These are phyloP conservation scores for Elgaria multicarinata DNA, from an alignment of 2,113 vertebrate species.

Conservation along the genomic window DNA sequence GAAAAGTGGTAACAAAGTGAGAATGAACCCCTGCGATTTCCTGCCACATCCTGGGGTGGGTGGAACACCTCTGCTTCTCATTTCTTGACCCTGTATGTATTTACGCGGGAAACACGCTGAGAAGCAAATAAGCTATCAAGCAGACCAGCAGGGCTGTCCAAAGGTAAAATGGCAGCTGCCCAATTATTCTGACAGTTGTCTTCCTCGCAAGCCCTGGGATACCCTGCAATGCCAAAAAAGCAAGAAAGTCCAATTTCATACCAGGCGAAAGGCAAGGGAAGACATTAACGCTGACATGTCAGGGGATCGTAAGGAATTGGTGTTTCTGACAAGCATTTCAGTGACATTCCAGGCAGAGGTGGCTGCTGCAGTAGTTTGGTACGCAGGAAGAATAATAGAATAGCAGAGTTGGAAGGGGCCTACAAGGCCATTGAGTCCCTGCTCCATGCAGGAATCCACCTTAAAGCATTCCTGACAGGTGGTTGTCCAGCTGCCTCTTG, in stretches of 20 bases:
- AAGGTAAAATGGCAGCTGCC: neutral
- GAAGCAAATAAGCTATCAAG: constrained; percentile 47
- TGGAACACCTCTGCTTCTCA: fast-evolving
- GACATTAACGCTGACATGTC: fast-evolving
- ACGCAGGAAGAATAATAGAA: no score
- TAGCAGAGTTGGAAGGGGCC: no score
- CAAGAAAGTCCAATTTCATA: neutral
- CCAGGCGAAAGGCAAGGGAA: fast-evolving
- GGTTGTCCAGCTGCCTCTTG: no score
- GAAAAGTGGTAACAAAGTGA: neutral
- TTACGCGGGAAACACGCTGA: neutral
- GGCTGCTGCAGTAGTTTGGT: no score
- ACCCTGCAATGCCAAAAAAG: constrained; percentile 56
- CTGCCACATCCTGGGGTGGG: neutral
- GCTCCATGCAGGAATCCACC: no score
- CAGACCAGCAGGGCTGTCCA: constrained; percentile 42
- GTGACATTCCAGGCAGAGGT: neutral
- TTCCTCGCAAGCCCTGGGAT: constrained; percentile 11
- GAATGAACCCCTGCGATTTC: neutral
- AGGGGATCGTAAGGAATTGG: fast-evolving
- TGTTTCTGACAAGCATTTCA: neutral
- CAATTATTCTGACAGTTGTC: neutral
- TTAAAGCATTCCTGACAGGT: no score
- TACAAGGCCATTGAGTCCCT: no score
- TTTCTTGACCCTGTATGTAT: neutral